Evolutionary conservation across 1,140 invertebrate genomes (phyloP).

Genomic region (Drosophila tsacasi): DNA sequence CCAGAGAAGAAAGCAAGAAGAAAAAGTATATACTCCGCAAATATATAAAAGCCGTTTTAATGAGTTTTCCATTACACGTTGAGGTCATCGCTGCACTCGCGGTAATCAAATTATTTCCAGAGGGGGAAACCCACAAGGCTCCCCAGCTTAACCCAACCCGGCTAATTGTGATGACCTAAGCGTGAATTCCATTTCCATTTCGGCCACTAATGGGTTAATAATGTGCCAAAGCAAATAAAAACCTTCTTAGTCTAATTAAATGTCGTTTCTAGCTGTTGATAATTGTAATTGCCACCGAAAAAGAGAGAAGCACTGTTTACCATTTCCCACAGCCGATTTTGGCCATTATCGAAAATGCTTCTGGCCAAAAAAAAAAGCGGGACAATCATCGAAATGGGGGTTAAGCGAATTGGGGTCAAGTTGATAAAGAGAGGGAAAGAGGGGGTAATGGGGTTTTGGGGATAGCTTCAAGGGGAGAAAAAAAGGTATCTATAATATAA

Average conservation of each 20-base stretch:
- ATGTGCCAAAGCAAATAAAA: constrained; percentile 52
- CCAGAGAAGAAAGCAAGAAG: constrained; percentile 13
- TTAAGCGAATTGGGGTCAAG: constrained; percentile 49
- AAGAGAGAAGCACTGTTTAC: constrained; percentile 12
- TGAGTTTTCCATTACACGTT: constrained; percentile 47
- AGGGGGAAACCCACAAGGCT: constrained; percentile 2
- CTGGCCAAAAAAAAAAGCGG: constrained; percentile 35
- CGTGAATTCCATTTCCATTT: constrained; percentile 34
- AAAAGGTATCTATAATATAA: neutral
- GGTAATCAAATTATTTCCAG: constrained; percentile 58
- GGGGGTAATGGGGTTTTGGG: neutral
- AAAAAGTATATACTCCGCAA: neutral
- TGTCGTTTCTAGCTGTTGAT: constrained; percentile 50
- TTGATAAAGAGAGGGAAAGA: constrained; percentile 11
- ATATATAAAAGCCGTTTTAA: constrained; percentile 39
- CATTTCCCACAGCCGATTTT: constrained; percentile 26
- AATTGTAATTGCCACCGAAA: constrained; percentile 41
- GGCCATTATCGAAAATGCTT: constrained; percentile 56
- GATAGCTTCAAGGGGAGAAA: neutral
- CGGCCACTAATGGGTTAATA: constrained; percentile 59
- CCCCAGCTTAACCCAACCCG: neutral
- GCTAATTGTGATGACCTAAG: constrained; percentile 56
- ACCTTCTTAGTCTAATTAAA: constrained; percentile 63
- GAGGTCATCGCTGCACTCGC: constrained; percentile 55
- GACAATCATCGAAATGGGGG: constrained; percentile 50